phyloP scores from a whole-genome alignment of 2,888 invertebrate species.

The Imbricaverruca yamaguchii region DNA sequence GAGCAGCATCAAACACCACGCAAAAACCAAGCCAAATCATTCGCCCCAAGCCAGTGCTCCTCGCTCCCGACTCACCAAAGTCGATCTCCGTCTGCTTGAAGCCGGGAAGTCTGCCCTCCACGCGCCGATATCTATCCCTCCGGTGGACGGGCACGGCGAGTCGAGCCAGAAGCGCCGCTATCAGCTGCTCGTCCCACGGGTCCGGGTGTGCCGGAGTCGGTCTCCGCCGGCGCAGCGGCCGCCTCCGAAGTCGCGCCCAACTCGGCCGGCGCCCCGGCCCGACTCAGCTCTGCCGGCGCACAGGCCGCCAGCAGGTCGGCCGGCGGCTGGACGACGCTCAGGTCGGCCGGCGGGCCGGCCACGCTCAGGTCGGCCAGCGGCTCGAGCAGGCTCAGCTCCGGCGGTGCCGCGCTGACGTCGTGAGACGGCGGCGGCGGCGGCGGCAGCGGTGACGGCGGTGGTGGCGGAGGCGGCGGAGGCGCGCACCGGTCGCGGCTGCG shows the following conservation, averaged over 20 bases:
- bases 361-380: not conserved
- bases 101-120: constrained; percentile 24
- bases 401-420: not conserved
- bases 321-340: not conserved
- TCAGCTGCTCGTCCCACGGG: constrained; percentile 68
- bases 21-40: too few species aligned
- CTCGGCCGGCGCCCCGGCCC: not conserved
- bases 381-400: not conserved
- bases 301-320: not conserved
- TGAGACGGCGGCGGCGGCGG: not conserved
- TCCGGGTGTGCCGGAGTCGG: constrained; percentile 48
- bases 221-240: constrained; percentile 5
- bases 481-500: not conserved
- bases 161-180: constrained; percentile 59
- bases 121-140: constrained; percentile 25
- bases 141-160: constrained; percentile 52
- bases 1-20: too few species aligned
- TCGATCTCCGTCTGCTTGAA: not conserved
- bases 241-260: not conserved
- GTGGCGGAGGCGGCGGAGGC: not conserved
- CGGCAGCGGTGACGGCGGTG: not conserved
- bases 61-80: not conserved
- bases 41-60: too few species aligned
- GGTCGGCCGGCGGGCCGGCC: not conserved
- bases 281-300: not conserved